Evolutionary conservation across 1,140 invertebrate species (phyloP).

Genomic region (Catajapyx aquilonaris): DNA sequence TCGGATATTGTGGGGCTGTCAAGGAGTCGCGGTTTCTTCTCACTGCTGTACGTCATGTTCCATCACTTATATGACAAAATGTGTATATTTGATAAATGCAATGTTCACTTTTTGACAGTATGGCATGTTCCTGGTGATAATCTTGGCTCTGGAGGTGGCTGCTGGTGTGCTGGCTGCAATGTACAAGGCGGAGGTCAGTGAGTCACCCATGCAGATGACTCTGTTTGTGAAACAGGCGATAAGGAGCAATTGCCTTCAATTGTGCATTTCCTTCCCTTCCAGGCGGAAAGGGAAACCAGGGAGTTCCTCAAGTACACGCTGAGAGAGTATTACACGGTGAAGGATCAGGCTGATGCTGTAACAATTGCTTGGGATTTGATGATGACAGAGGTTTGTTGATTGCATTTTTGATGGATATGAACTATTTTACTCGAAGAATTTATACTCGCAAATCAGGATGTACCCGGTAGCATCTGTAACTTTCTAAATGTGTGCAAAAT

Average conservation of each 20-base stretch:
- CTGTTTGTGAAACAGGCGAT: conserved; percentile 1
- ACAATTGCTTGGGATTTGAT: conserved; percentile 41
- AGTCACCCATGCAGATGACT: conserved; percentile 1
- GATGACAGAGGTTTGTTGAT: conserved; percentile 28
- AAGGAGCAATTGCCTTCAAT: conserved; percentile 5
- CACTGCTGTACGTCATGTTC: conserved; percentile 46
- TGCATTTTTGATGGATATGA: too few relatives aligned
- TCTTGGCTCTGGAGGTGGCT: conserved; percentile 46
- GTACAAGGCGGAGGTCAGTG: conserved; percentile 40
- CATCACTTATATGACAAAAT: neutral
- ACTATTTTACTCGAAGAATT: too few relatives aligned
- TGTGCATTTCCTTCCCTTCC: conserved; percentile 11
- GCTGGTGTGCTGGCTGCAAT: conserved; percentile 43
- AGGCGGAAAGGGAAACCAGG: conserved; percentile 30
- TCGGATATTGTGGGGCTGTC: conserved; percentile 69
- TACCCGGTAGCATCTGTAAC: too few relatives aligned
- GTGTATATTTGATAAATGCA: neutral
- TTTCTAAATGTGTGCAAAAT: too few relatives aligned
- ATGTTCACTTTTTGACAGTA: conserved; percentile 29
- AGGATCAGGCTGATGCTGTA: conserved; percentile 28
- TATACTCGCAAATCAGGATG: too few relatives aligned
- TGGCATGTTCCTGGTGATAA: conserved; percentile 43
- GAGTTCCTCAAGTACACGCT: conserved; percentile 33
- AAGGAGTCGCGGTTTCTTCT: conserved; percentile 60
- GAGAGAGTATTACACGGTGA: conserved; percentile 24